A percentile compares a stretch with the other conserved stretches of the same genome.
Conservation (phyloP, 2,113 vertebrate genomes). For the Potamarius usumacintae region DNA sequence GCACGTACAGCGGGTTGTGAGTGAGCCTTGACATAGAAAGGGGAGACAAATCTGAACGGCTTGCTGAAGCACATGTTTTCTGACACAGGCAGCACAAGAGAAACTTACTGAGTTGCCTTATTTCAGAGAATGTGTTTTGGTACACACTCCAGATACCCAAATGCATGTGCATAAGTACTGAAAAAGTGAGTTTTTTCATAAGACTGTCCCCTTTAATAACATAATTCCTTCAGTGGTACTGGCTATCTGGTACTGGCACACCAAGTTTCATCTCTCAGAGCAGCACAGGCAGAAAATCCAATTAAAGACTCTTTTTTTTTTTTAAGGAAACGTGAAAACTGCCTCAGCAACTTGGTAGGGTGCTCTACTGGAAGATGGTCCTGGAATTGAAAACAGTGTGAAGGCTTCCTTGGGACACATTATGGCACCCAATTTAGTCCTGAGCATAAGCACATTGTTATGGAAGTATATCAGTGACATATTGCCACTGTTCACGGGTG, state of each 20-base stretch:
- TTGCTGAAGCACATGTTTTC: too few species aligned
- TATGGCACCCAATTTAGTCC: conserved; percentile 35
- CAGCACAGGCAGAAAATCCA: conserved; percentile 49
- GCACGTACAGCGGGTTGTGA: too few species aligned
- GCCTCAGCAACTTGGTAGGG: conserved; percentile 33
- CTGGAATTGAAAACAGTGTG: conserved; percentile 32
- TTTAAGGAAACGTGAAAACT: conserved; percentile 14
- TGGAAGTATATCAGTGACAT: conserved; percentile 25
- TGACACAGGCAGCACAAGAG: too few species aligned
- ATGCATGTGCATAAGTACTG: too few species aligned
- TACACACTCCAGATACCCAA: too few species aligned
- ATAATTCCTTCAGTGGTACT: background rate
- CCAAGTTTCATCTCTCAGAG: conserved; percentile 1
- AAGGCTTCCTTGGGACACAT: conserved; percentile 41
- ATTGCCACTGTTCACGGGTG: conserved; percentile 21
- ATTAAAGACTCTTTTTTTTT: conserved; percentile 49
- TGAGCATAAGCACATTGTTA: conserved; percentile 10
- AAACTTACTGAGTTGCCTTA: too few species aligned
- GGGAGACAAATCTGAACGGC: too few species aligned
- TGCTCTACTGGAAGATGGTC: background rate
- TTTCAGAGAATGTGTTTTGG: too few species aligned
- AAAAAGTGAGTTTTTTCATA: too few species aligned
- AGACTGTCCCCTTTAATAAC: background rate
- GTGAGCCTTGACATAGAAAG: too few species aligned
- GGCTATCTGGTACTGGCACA: background rate